A percentile compares a stretch with the other conserved stretches of the same genome.
phyloP scores from a whole-genome alignment of 1,140 invertebrate genomes.

The Drosophila micromelanica region DNA sequence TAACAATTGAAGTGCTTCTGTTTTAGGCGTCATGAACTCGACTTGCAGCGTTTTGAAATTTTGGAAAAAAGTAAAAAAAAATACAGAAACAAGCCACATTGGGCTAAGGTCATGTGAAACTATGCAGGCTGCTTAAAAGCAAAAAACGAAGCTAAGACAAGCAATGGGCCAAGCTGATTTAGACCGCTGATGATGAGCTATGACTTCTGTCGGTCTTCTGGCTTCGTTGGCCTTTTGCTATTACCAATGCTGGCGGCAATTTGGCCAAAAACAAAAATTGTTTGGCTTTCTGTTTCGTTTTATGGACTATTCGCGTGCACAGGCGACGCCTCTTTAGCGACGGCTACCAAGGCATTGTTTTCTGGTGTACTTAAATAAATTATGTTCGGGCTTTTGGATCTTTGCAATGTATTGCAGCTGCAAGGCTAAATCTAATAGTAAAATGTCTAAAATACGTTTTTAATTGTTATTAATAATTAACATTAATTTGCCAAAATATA shows the following conservation, averaged over 20 bases:
- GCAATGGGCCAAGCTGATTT: conserved; percentile 22
- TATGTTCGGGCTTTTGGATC: conserved; percentile 25
- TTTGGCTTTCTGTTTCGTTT: conserved; percentile 56
- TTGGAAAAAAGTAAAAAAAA: conserved; percentile 14
- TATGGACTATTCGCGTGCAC: conserved; percentile 55
- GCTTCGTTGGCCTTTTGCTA: conserved; percentile 65
- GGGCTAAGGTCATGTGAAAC: conserved; percentile 77
- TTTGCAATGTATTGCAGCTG: conserved; percentile 42
- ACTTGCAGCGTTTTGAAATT: conserved; percentile 60
- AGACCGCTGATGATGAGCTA: conserved; percentile 63
- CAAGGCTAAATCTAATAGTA: conserved; percentile 52
- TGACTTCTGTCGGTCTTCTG: conserved; percentile 58
- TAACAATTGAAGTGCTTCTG: conserved; percentile 62
- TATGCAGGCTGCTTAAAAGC: conserved; percentile 56
- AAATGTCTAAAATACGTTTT: conserved; percentile 33
- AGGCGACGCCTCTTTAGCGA: conserved; percentile 48
- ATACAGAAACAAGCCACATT: conserved; percentile 45
- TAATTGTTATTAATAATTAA: conserved; percentile 44
- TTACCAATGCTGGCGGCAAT: conserved; percentile 67
- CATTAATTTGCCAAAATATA: conserved; percentile 22
- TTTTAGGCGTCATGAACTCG: conserved; percentile 54
- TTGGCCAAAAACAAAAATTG: conserved; percentile 49
- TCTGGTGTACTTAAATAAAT: conserved; percentile 51
- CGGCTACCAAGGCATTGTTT: conserved; percentile 53
- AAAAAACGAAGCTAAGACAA: conserved; percentile 26